A percentile compares a stretch with the other conserved stretches of the same genome.
These are phyloP conservation scores for Centropristis striata DNA, from an alignment of 2,113 vertebrate genomes.

Conservation along the genomic window DNA sequence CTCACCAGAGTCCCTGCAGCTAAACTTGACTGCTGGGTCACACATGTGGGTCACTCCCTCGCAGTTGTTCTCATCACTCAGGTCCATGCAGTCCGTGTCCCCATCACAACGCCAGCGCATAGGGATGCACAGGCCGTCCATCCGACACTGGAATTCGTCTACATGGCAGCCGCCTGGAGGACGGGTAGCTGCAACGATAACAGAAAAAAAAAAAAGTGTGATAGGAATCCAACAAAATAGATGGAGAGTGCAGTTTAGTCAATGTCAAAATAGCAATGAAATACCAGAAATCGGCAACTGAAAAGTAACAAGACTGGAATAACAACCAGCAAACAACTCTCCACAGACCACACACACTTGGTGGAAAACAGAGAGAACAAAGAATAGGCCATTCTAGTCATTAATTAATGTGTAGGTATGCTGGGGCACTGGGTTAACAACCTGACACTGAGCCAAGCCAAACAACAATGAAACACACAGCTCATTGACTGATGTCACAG, in stretches of 20 bases:
- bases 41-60: constrained; percentile 95
- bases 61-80: constrained; percentile 95
- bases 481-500: constrained; percentile 49
- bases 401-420: constrained; percentile 49
- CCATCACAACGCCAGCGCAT: constrained; percentile 96
- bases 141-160: constrained; percentile 95
- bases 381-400: constrained; percentile 29
- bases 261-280: constrained; percentile 10
- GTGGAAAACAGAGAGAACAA: constrained; percentile 3
- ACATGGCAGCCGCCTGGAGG: constrained; percentile 95
- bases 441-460: constrained; percentile 52
- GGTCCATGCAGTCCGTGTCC: constrained; percentile 96
- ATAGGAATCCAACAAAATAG: constrained; percentile 5
- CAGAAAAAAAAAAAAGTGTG: not conserved
- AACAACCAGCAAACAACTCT: not conserved
- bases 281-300: not conserved
- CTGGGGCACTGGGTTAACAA: constrained; percentile 46
- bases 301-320: constrained; percentile 24
- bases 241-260: not conserved
- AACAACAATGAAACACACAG: constrained; percentile 56
- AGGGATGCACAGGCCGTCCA: constrained; percentile 96
- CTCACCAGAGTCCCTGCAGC: constrained; percentile 96
- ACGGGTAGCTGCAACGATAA: constrained; percentile 88
- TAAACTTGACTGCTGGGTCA: constrained; percentile 94
- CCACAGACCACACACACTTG: constrained; percentile 3